phyloP scores from a whole-genome alignment of 2,113 vertebrate species.

The Serilophus lunatus region DNA sequence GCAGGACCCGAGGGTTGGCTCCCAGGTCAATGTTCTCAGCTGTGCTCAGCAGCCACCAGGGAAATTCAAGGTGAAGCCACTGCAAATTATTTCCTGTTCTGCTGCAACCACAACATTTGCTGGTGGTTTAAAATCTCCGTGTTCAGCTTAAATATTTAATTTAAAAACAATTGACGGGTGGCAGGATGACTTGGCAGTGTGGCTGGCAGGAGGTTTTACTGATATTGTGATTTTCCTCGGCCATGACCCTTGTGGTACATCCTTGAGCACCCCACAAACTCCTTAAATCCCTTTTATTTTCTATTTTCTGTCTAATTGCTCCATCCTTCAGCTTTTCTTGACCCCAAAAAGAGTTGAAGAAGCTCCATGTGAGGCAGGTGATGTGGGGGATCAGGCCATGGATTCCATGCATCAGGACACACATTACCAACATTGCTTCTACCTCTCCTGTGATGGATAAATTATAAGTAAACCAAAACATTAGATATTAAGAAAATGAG shows the following conservation, averaged over 20 bases:
- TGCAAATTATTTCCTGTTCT: not conserved
- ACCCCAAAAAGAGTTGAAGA: not conserved
- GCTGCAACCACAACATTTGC: not conserved
- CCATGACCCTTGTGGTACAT: not conserved
- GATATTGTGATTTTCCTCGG: not conserved
- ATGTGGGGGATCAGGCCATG: too few relatives aligned
- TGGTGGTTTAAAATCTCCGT: rapidly evolving
- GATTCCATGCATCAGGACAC: too few relatives aligned
- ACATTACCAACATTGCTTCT: rapidly evolving
- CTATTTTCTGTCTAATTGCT: not conserved
- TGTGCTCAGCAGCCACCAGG: not conserved
- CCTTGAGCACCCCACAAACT: not conserved
- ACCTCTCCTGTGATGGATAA: not conserved
- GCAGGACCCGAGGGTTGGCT: not conserved
- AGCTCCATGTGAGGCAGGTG: rapidly evolving
- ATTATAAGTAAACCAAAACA: not conserved
- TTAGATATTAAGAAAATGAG: not conserved
- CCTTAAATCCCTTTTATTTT: not conserved
- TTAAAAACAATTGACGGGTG: not conserved
- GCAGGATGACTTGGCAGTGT: not conserved
- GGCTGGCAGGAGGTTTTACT: not conserved
- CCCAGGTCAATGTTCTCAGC: rapidly evolving
- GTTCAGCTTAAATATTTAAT: not conserved
- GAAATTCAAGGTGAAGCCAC: not conserved
- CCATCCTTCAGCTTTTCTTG: not conserved